These are phyloP conservation scores for Cyclopterus lumpus DNA, from an alignment of 2,797 vertebrate species.

Conservation along the genomic window DNA sequence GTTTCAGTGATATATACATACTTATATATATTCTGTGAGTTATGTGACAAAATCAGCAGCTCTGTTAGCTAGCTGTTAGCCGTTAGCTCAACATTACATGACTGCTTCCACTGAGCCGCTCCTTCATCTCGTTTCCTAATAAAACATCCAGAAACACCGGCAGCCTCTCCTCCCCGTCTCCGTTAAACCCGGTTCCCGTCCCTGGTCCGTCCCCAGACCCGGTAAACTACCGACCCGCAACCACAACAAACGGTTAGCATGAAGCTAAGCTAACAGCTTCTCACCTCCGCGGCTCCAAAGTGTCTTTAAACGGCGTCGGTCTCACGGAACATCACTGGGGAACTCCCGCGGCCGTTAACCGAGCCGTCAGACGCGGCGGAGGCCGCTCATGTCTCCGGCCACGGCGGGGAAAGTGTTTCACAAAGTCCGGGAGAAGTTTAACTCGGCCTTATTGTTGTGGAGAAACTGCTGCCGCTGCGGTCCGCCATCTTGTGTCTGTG, in stretches of 20 bases:
- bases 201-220: not conserved
- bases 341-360: not conserved
- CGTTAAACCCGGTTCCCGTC: too few relatives aligned
- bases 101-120: not conserved
- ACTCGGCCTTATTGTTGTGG: constrained; percentile 38
- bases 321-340: constrained; percentile 22
- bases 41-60: constrained; percentile 6
- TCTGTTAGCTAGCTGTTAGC: constrained; percentile 1
- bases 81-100: constrained; percentile 1
- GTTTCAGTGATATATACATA: too few relatives aligned
- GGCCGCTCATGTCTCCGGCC: constrained; percentile 22
- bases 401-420: not conserved
- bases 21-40: not conserved
- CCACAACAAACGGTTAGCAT: constrained; percentile 51
- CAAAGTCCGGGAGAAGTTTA: constrained; percentile 55
- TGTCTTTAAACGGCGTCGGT: constrained; percentile 5
- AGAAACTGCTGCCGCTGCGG: constrained; percentile 23
- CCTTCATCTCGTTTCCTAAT: not conserved
- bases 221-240: constrained; percentile 3
- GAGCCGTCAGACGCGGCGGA: not conserved
- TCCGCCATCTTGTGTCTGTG: constrained; percentile 65
- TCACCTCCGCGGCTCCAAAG: too few relatives aligned
- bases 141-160: not conserved
- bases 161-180: rapidly evolving
- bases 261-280: constrained; percentile 29